phyloP scores from a whole-genome alignment of 2,888 invertebrate species.

The Plagiodera versicolora region DNA sequence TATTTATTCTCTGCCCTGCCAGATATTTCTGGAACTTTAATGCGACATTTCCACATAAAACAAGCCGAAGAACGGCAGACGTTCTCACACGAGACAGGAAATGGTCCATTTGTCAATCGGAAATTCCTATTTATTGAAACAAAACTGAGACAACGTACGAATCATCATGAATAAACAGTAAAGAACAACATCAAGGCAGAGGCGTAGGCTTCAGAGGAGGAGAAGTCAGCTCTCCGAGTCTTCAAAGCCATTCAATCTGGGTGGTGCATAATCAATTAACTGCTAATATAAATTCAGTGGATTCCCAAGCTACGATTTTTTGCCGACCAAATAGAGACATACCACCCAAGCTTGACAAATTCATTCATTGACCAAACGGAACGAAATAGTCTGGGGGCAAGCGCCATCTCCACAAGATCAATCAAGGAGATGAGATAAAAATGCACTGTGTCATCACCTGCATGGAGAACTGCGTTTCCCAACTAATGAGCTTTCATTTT shows the following conservation, averaged over 20 bases:
- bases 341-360: neutral
- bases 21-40: conserved; percentile 13
- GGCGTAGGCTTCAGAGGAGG: no score
- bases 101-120: conserved; percentile 9
- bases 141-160: conserved; percentile 4
- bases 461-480: neutral
- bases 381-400: neutral
- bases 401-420: neutral
- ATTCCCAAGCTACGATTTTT: neutral
- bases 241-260: neutral
- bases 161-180: neutral
- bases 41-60: conserved; percentile 8
- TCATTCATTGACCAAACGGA: neutral
- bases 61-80: neutral
- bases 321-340: neutral
- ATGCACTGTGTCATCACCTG: neutral
- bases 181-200: neutral
- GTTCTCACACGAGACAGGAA: neutral
- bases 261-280: neutral
- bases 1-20: conserved; percentile 3
- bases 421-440: neutral
- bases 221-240: conserved; percentile 13
- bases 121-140: conserved; percentile 12
- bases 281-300: neutral
- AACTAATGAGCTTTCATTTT: neutral